Percentiles rank a stretch among this genome's conserved stretches.
phyloP scores from a whole-genome alignment of 2,797 vertebrate species.

The Rallus crepitans region DNA sequence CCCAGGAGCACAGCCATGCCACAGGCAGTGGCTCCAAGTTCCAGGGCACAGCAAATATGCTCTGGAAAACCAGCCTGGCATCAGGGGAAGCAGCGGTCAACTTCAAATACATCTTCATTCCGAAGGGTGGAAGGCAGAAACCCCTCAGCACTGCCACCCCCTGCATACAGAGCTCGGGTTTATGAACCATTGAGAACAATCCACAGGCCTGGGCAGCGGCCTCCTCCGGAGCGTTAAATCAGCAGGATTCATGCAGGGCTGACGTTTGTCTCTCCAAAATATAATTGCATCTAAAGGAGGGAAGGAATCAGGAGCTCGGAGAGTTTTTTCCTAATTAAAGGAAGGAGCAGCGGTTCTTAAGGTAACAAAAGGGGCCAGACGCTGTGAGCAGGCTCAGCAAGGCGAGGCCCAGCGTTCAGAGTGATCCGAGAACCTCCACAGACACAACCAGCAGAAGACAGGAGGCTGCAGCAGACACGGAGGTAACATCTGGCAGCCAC shows the following conservation, averaged over 20 bases:
- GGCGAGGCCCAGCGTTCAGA: not conserved
- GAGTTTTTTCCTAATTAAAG: not conserved
- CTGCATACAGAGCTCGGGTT: not conserved
- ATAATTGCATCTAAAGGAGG: not conserved
- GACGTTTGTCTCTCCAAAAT: not conserved
- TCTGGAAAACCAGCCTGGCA: slow-evolving; percentile 13
- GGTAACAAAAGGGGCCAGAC: not conserved
- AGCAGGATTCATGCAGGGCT: not conserved
- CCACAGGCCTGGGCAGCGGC: not conserved
- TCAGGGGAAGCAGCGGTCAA: not conserved
- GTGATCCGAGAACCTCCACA: not conserved
- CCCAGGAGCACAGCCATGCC: not conserved
- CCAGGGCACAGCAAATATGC: slow-evolving; percentile 16
- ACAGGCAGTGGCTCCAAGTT: not conserved
- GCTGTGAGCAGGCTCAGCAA: not conserved
- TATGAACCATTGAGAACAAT: slow-evolving; percentile 10
- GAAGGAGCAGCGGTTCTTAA: not conserved
- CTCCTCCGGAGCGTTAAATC: not conserved
- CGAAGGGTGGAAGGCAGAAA: not conserved
- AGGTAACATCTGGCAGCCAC: not conserved
- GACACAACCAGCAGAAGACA: not conserved
- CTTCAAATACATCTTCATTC: slow-evolving; percentile 34
- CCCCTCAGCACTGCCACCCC: not conserved
- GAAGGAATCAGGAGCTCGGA: slow-evolving; percentile 16
- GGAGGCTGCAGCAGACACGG: not conserved